Percentiles rank a stretch among this genome's conserved stretches.
Conservation (phyloP, 2,888 invertebrate genomes). For the Venusia cambrica region DNA sequence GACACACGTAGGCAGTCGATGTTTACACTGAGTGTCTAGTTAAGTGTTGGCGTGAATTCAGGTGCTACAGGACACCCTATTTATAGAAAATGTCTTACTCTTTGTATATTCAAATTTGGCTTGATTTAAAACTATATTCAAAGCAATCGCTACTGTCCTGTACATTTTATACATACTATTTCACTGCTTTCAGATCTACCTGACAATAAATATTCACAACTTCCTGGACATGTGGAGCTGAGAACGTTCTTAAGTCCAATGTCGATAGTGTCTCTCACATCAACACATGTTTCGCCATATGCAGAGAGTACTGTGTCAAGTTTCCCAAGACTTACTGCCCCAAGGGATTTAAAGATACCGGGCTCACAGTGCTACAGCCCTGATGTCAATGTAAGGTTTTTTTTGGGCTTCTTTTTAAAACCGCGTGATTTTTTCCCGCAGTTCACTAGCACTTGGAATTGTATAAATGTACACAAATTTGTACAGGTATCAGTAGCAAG, state of each 20-base stretch:
- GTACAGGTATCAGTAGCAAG: conserved; percentile 53
- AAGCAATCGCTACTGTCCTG: too few relatives aligned
- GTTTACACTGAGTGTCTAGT: too few relatives aligned
- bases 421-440: background rate
- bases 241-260: conserved; percentile 60
- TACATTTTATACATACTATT: too few relatives aligned
- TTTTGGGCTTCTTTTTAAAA: background rate
- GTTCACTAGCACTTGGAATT: too few relatives aligned
- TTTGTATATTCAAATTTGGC: too few relatives aligned
- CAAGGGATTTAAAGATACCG: conserved; percentile 68
- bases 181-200: conserved; percentile 43
- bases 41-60: too few relatives aligned
- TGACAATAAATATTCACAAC: conserved; percentile 38
- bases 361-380: conserved; percentile 31
- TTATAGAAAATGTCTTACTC: too few relatives aligned
- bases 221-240: conserved; percentile 37
- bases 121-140: too few relatives aligned
- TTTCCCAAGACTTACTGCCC: conserved; percentile 57
- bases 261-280: conserved; percentile 58
- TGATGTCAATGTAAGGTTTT: conserved; percentile 50
- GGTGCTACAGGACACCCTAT: too few relatives aligned
- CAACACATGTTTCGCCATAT: conserved; percentile 53
- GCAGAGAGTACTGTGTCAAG: conserved; percentile 43
- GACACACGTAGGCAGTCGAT: too few relatives aligned
- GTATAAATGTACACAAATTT: too few relatives aligned